A percentile compares a stretch with the other conserved stretches of the same genome.
Conservation (phyloP, 2,113 vertebrate species). For the Ciconia boyciana region DNA sequence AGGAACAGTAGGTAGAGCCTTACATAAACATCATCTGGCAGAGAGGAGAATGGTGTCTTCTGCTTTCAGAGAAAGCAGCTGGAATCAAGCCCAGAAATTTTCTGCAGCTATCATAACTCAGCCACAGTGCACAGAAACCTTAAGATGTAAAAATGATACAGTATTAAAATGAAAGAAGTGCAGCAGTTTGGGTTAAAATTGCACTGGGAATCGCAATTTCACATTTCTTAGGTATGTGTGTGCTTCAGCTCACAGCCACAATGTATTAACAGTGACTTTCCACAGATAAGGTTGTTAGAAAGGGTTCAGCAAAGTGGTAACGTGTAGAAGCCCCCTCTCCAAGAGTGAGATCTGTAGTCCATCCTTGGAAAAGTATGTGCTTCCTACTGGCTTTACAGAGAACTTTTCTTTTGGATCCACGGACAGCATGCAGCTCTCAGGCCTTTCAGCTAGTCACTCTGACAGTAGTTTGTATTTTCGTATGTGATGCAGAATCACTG, state of each 20-base stretch:
- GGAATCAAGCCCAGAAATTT: slow-evolving; percentile 11
- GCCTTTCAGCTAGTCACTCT: not conserved
- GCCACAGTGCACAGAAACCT: not conserved
- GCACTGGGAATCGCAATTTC: not conserved
- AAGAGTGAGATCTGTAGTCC: not conserved
- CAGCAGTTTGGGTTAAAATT: not conserved
- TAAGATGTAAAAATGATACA: not conserved
- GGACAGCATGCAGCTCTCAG: not conserved
- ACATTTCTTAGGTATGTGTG: not conserved
- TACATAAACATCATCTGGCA: not conserved
- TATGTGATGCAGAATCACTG: not conserved
- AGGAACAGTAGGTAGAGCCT: not conserved
- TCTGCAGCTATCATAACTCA: slow-evolving; percentile 7
- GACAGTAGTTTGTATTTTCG: not conserved
- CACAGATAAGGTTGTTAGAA: not conserved
- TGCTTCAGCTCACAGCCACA: not conserved
- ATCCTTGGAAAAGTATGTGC: not conserved
- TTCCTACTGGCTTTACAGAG: not conserved
- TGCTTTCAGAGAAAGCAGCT: slow-evolving; percentile 15
- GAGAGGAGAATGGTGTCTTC: not conserved
- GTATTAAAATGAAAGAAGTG: not conserved
- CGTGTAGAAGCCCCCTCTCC: not conserved
- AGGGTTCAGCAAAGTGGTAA: not conserved
- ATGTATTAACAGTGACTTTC: not conserved
- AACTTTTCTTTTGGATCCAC: not conserved